phyloP scores from a whole-genome alignment of 2,113 vertebrate genomes.

The Manacus vitellinus region DNA sequence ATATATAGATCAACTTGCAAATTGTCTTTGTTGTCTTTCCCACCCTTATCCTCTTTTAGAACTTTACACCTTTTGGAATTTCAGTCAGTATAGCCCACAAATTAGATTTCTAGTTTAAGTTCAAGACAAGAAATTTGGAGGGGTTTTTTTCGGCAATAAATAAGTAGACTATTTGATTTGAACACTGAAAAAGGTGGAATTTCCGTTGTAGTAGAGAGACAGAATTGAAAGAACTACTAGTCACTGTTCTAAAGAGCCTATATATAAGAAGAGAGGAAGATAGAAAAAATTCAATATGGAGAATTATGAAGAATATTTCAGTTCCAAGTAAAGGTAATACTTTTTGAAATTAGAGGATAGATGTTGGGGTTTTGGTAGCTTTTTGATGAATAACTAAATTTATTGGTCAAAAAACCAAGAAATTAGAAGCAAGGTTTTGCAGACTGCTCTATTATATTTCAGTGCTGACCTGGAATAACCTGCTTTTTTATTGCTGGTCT shows the following conservation, averaged over 20 bases:
- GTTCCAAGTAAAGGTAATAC: background rate
- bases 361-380: rapidly evolving
- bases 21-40: background rate
- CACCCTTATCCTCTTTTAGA: rapidly evolving
- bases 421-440: background rate
- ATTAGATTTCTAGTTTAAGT: background rate
- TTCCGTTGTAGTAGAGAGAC: background rate
- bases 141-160: background rate
- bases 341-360: background rate
- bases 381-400: background rate
- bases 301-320: background rate
- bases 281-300: background rate
- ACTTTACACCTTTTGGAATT: background rate
- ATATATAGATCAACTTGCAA: background rate
- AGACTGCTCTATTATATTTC: background rate
- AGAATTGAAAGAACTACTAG: background rate
- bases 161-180: background rate
- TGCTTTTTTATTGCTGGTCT: background rate
- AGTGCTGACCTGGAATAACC: background rate
- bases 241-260: background rate
- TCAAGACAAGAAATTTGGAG: background rate
- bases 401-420: background rate
- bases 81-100: background rate
- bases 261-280: background rate
- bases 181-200: background rate